Evolutionary conservation across 2,888 invertebrate genomes (phyloP), one percentile per base, ranked within the genome.

Genomic region (Drosophila nigricruria): DNA sequence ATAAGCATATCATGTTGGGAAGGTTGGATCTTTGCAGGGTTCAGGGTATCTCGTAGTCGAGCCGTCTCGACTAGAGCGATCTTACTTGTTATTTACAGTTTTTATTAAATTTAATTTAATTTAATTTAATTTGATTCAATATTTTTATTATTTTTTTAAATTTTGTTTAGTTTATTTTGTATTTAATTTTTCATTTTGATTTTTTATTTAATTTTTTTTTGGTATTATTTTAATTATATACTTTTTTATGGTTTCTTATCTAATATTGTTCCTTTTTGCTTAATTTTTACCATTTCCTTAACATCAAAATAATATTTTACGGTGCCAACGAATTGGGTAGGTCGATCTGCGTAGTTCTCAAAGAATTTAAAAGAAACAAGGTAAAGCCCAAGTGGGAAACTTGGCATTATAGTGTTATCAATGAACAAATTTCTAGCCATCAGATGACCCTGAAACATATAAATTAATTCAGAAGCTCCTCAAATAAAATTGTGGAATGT

Each of bases 231-330:
- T 10, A 5, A 3, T n/a, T n/a, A n/a, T n/a, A n/a, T n/a, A n/a
- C n/a, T n/a, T n/a, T n/a, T n/a, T n/a, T n/a, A n/a, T n/a, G n/a
- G n/a, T n/a, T n/a, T n/a, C n/a, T n/a, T n/a, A n/a, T 18, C 10
- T 18, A 1, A 36, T 18, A 18, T 12, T 18, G 10, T 12, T 59
- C 45, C 25, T 10, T 25, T 42, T 47, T 27, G 0, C 10, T 40
- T 34, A 27, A 47, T 47, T n/a, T 27, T 40, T 5, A 40, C 40
- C 23, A 5, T 27, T 49, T 66, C 66, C 47, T n/a, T 54, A 20
- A 27, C 32, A 32, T 76, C 57, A 10, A 56, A 0, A 30, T 77
- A 77, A 34, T 38, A 71, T 16, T 76, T 71, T 14, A 77, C 56
- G 0, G 10, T 3, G 1, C 75, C 77, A 23, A 47, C n/a, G 0